Base-by-base conservation (phyloP, 2,797 vertebrate species). In the Tenualosa thibaudeaui region DNA sequence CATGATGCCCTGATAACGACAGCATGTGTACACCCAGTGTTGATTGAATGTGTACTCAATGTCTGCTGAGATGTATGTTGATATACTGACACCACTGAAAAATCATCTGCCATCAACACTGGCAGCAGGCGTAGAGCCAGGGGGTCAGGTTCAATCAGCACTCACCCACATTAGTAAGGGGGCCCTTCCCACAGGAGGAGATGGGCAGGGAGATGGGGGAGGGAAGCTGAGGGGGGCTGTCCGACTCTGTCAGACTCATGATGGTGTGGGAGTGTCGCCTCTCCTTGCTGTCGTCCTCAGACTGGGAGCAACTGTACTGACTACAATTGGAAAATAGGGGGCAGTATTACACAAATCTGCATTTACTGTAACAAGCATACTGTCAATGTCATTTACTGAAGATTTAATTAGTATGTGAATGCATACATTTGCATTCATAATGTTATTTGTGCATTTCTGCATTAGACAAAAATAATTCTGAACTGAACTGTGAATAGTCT, bases 231-330 rank as follows among this genome's bases (percentile, higher is more conserved):
- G 97, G 94, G 50, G 96, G 96, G 85, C 96, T 95, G 0, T 96
- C 96, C 0, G 96, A 92, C 84, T 97, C 97, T 0, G 94, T 95
- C 86, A 97, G 93, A 71, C 96, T 96, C 0, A 96, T 91, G 50
- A 96, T 90, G 2, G 95, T 91, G 22, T 98, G 97, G 0, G 98
- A 98, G 89, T 98, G 97, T 71, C 97, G 96, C 86, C 97, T 94
- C 91, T 98, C 97, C 92, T 97, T 98, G 86, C 92, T 91, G 50
- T 98, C 97, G 86, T 98, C 96, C 89, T 97, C 97, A 85, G 93
- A 90, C 89, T 97, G 96, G 75, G 89, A 90, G 50, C 96, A 91
- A 68, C 87, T 93, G 91, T 93, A 60, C 19, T 82, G 87, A 51
- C 62, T 87, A 58, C 37, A 46, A 46, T 83, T 31, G 68, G 68